Percentiles rank a stretch among this genome's conserved stretches.
phyloP scores from a whole-genome alignment of 2,888 invertebrate species.

The Gortyna flavago region DNA sequence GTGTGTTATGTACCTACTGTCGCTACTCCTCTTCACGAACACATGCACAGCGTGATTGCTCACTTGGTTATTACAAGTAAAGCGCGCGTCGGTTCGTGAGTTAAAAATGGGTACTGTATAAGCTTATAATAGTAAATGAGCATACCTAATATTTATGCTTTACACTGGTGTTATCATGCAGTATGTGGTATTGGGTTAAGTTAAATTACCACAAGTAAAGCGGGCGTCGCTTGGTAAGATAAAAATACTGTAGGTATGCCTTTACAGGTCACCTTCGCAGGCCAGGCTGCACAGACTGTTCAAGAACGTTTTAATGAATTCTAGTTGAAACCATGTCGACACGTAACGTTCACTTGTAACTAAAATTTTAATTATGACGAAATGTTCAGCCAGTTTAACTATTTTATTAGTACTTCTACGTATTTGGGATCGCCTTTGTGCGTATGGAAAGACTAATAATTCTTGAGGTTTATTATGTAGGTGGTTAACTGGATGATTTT shows the following conservation, averaged over 20 bases:
- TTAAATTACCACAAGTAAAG: not conserved
- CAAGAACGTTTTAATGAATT: not conserved
- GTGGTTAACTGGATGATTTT: not conserved
- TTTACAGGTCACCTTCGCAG: not conserved
- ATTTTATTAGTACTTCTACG: not conserved
- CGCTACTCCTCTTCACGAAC: too few relatives aligned
- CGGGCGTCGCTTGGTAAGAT: not conserved
- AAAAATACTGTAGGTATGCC: not conserved
- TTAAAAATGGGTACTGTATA: too few relatives aligned
- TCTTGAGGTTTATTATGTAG: not conserved
- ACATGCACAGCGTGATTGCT: too few relatives aligned
- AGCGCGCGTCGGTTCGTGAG: too few relatives aligned
- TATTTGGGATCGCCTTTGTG: not conserved
- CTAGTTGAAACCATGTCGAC: not conserved
- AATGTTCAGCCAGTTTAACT: not conserved
- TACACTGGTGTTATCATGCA: too few relatives aligned
- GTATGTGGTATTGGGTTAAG: too few relatives aligned
- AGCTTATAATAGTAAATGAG: too few relatives aligned
- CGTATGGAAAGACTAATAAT: not conserved
- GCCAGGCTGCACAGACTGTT: not conserved
- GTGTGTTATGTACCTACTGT: too few relatives aligned
- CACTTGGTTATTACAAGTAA: too few relatives aligned
- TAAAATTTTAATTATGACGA: not conserved
- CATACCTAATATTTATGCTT: too few relatives aligned
- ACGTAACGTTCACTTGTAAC: not conserved